A percentile compares a stretch with the other conserved stretches of the same genome.
Conservation (phyloP, 2,888 invertebrate genomes). For the Eristalis tenax region DNA sequence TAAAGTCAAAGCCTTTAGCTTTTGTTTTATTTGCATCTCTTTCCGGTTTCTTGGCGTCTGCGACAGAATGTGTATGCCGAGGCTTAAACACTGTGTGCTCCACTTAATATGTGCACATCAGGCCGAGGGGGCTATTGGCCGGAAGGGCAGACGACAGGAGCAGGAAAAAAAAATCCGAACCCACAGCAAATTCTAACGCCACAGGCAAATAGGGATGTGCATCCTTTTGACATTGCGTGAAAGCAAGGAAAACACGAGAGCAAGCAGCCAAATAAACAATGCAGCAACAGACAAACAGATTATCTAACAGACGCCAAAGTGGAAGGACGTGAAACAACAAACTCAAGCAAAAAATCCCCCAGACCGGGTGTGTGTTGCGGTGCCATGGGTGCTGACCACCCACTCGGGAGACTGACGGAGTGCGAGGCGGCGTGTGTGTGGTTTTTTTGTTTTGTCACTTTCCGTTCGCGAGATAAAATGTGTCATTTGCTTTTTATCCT, state of each 20-base stretch:
- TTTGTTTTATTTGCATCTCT: constrained; percentile 41
- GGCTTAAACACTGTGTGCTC: constrained; percentile 22
- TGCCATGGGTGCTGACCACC: constrained; percentile 49
- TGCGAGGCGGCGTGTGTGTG: constrained; percentile 4
- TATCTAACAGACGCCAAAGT: constrained; percentile 69
- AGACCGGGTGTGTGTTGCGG: constrained; percentile 4
- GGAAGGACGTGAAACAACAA: constrained; percentile 41
- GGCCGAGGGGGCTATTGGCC: background rate
- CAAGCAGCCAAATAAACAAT: constrained; percentile 59
- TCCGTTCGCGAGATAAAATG: constrained; percentile 67
- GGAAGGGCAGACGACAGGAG: background rate
- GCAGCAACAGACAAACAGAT: constrained; percentile 68
- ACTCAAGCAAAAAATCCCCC: background rate
- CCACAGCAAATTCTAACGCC: constrained; percentile 29
- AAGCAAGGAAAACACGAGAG: constrained; percentile 49
- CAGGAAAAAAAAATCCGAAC: constrained; percentile 2
- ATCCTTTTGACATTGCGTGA: constrained; percentile 68
- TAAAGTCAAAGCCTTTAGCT: constrained; percentile 52
- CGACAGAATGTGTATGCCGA: constrained; percentile 21
- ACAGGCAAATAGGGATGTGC: constrained; percentile 58
- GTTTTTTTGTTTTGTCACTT: constrained; percentile 58
- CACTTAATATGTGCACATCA: constrained; percentile 36
- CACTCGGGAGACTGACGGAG: background rate
- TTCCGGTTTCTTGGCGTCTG: constrained; percentile 8
- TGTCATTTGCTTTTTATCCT: constrained; percentile 69